Evolutionary conservation across 2,888 invertebrate species (phyloP).

Genomic region (Stratiomys singularior): DNA sequence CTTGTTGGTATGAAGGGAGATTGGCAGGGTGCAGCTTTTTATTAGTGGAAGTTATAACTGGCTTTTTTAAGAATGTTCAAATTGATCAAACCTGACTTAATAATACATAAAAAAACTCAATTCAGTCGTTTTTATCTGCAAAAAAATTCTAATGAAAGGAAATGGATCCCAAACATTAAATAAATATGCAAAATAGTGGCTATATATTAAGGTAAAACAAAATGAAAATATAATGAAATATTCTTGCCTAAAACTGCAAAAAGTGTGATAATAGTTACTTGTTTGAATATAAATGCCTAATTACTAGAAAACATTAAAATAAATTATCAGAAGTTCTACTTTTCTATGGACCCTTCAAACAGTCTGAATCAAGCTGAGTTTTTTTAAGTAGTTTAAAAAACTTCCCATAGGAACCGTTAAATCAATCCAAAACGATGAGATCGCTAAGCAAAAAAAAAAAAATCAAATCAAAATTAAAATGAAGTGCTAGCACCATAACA

Average conservation of each 20-base stretch:
- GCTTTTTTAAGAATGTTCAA: too few relatives aligned
- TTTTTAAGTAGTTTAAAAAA: too few relatives aligned
- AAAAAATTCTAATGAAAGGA: too few relatives aligned
- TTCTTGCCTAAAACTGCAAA: constrained; percentile 63
- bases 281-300: constrained; percentile 33
- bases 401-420: background rate
- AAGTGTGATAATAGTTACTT: constrained; percentile 61
- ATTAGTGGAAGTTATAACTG: too few relatives aligned
- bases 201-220: constrained; percentile 14
- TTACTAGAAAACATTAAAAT: background rate
- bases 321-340: background rate
- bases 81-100: too few relatives aligned
- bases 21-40: too few relatives aligned
- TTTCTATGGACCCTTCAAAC: background rate
- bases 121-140: too few relatives aligned
- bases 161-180: too few relatives aligned
- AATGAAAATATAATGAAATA: constrained; percentile 54
- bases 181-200: too few relatives aligned
- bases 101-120: too few relatives aligned
- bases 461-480: background rate
- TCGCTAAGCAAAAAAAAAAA: background rate
- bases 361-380: too few relatives aligned
- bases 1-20: too few relatives aligned
- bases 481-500: background rate
- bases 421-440: background rate